A percentile compares a stretch with the other conserved stretches of the same genome.
These are phyloP conservation scores for Eulemur rubriventer DNA, from an alignment of 2,797 vertebrate species.

Conservation along the genomic window DNA sequence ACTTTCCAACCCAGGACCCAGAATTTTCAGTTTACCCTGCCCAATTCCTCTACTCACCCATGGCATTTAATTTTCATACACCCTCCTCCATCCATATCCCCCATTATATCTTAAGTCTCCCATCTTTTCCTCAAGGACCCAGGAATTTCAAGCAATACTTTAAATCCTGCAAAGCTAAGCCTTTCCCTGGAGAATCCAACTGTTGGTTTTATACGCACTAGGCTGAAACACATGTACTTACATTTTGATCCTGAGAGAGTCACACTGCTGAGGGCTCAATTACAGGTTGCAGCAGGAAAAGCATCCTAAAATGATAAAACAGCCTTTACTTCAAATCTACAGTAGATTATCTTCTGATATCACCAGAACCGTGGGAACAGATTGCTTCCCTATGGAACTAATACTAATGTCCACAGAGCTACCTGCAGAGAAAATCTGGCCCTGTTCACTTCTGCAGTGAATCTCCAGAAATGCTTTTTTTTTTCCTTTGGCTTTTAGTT, in stretches of 20 bases:
- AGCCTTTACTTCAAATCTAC: conserved; percentile 3
- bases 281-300: not conserved
- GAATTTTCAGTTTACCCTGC: not conserved
- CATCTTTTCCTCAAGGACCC: not conserved
- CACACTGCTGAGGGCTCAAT: not conserved
- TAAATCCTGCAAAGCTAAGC: not conserved
- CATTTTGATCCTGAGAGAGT: not conserved
- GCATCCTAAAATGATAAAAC: conserved; percentile 10
- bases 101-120: not conserved
- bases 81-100: not conserved
- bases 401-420: conserved; percentile 26
- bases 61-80: not conserved
- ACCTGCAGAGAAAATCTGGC: conserved; percentile 59
- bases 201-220: not conserved
- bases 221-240: not conserved
- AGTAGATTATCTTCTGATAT: conserved; percentile 61
- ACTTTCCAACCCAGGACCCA: not conserved
- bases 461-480: conserved; percentile 21
- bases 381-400: conserved; percentile 60
- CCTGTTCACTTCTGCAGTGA: not conserved
- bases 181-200: not conserved
- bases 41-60: not conserved
- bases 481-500: conserved; percentile 43
- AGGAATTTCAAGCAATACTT: not conserved
- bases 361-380: conserved; percentile 35